Base-by-base conservation (phyloP, 2,888 invertebrate genomes). In the Tiliacea aurago region DNA sequence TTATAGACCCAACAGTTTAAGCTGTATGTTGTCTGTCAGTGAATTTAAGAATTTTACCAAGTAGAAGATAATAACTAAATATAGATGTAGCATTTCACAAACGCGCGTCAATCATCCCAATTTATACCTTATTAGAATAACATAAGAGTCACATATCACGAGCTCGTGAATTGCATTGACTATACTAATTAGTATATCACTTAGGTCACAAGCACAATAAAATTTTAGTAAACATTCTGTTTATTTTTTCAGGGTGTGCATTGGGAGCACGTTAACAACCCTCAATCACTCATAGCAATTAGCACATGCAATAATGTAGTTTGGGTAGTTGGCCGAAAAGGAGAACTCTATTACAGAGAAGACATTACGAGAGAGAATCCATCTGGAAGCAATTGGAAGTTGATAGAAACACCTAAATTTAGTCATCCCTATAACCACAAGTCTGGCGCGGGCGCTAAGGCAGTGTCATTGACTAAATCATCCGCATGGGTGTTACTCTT, bases 311-410 rank as follows among this genome's bases (percentile, higher is more conserved):
- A 97, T 23, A 97, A 97, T 33, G 94, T 96, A 33, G 97, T 98
- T 47, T 99, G 99, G 99, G 98, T 98, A 0, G 97, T 98, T 23
- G 98, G 98, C 0, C 97, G 97, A 88, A 98, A 98, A 94, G 99
- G 99, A 53, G 98, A 98, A 84, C 97, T 98, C 5, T 99, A 98
- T 92, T 98, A 97, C 94, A 97, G 99, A 84, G 97, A 97, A 87
- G 98, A 98, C 23, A 97, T 99, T 58, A 97, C 97, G 11, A 92
- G 95, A 81, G 97, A 97, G 45, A 98, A 97, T 90, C 97, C 98
- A 74, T 87, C 90, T 92, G 98, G 98, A 51, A 96, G 96, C 18
- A 97, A 97, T 73, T 99, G 99, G 99, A 97, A 98, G 88, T 97
- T 97, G 78, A 97, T 99, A 72, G 98, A 99, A 91, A 96, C 97